A percentile compares a stretch with the other conserved stretches of the same genome.
phyloP scores from a whole-genome alignment of 2,888 invertebrate genomes.

The Catocala fraxini region DNA sequence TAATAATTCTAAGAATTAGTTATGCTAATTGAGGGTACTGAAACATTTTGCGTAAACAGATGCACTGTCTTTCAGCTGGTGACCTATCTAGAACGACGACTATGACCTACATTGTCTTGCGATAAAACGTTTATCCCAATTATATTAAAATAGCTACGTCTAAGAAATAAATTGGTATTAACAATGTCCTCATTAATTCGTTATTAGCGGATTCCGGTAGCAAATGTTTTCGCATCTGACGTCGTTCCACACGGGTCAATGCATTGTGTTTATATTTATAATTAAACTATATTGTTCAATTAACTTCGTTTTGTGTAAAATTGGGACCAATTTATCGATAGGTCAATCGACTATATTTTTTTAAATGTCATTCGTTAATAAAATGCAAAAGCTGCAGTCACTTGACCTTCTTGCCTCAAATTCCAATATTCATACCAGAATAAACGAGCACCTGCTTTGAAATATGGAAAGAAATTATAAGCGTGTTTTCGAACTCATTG shows the following conservation, averaged over 20 bases:
- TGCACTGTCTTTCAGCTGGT: not conserved
- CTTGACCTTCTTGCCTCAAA: conserved; percentile 33
- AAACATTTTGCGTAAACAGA: conserved; percentile 1
- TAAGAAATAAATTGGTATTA: conserved; percentile 47
- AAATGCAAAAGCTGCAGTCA: conserved; percentile 37
- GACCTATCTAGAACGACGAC: conserved; percentile 1
- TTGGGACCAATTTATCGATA: conserved; percentile 34
- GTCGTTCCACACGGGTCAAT: conserved; percentile 68
- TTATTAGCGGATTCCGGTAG: conserved; percentile 72
- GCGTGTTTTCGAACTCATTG: conserved; percentile 14
- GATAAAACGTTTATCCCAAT: conserved; percentile 11
- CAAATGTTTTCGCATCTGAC: conserved; percentile 67
- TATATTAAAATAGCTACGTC: conserved; percentile 20
- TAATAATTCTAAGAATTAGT: not conserved
- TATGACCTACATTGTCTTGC: not conserved
- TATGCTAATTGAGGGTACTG: not conserved
- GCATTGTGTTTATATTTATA: conserved; percentile 68
- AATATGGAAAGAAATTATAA: conserved; percentile 1
- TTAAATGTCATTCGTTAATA: conserved; percentile 32
- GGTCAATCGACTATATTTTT: conserved; percentile 30
- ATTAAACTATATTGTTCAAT: conserved; percentile 53
- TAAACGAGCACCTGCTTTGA: conserved; percentile 24
- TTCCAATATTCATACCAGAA: conserved; percentile 22
- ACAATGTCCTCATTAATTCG: conserved; percentile 57
- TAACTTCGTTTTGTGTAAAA: conserved; percentile 24